phyloP scores from a whole-genome alignment of 2,797 vertebrate species.

The Lacerta viridis region DNA sequence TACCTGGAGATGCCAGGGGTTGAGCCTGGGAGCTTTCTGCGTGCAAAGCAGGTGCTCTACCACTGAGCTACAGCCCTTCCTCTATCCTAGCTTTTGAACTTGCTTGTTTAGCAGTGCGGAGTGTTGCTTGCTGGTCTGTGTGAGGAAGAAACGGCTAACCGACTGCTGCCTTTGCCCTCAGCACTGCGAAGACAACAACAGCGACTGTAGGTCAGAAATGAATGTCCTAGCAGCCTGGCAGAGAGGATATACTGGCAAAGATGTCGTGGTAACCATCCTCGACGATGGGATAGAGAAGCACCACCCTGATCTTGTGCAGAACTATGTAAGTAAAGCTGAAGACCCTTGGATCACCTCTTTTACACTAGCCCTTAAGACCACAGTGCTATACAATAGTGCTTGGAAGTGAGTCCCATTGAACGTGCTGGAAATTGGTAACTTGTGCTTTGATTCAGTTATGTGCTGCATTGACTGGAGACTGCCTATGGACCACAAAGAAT shows the following conservation, averaged over 20 bases:
- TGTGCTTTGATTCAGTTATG: neutral
- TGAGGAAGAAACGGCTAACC: neutral
- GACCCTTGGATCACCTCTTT: neutral
- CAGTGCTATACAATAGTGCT: too few species aligned
- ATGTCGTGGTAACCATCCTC: conserved; percentile 84
- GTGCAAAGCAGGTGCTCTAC: too few species aligned
- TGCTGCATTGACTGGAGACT: neutral
- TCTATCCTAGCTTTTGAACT: neutral
- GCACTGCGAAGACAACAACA: conserved; percentile 81
- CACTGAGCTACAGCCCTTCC: too few species aligned
- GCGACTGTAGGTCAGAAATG: conserved; percentile 84
- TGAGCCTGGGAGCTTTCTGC: too few species aligned
- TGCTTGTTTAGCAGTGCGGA: neutral
- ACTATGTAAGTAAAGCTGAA: conserved; percentile 78
- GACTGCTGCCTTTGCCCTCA: conserved; percentile 41
- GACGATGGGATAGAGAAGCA: conserved; percentile 85
- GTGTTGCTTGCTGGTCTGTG: neutral
- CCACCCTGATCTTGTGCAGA: conserved; percentile 83
- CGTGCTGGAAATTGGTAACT: neutral
- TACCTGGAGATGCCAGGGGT: too few species aligned
- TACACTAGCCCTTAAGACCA: too few species aligned
- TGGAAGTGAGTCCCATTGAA: neutral
- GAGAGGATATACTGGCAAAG: conserved; percentile 83
- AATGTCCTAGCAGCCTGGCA: conserved; percentile 84
- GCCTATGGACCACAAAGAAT: too few species aligned